These are phyloP conservation scores for Xenopus petersii DNA, from an alignment of 2,797 vertebrate species.

Conservation along the genomic window DNA sequence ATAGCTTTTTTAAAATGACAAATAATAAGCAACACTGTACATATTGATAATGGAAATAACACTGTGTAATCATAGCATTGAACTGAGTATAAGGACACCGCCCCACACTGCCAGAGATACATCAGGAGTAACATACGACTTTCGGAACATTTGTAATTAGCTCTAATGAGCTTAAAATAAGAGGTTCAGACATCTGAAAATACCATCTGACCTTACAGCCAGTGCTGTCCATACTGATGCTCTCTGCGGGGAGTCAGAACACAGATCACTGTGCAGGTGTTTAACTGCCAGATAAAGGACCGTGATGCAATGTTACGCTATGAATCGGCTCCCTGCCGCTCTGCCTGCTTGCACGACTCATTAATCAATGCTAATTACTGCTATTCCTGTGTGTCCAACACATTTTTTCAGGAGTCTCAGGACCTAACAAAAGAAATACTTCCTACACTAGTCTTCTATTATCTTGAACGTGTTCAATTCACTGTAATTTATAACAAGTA, in stretches of 20 bases:
- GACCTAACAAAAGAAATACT: neutral
- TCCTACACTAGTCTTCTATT: neutral
- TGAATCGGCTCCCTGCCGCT: neutral
- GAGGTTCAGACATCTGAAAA: constrained; percentile 33
- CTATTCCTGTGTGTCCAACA: neutral
- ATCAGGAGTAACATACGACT: constrained; percentile 4
- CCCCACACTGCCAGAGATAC: too few relatives aligned
- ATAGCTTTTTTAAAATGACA: too few relatives aligned
- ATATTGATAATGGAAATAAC: too few relatives aligned
- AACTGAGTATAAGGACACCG: too few relatives aligned
- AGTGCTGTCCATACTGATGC: constrained; percentile 10
- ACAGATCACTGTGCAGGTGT: neutral
- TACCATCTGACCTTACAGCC: constrained; percentile 35
- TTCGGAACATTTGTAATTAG: constrained; percentile 31
- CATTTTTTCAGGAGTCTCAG: neutral
- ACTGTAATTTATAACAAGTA: neutral
- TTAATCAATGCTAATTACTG: neutral
- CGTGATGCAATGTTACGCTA: neutral
- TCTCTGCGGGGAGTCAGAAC: constrained; percentile 12
- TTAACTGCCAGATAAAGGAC: neutral
- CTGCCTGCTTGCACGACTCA: neutral
- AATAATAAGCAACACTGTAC: too few relatives aligned
- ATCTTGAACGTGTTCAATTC: neutral
- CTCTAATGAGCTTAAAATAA: constrained; percentile 43
- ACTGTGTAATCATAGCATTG: too few relatives aligned